Base-by-base conservation (phyloP, 2,797 vertebrate genomes). In the Mus minutoides region DNA sequence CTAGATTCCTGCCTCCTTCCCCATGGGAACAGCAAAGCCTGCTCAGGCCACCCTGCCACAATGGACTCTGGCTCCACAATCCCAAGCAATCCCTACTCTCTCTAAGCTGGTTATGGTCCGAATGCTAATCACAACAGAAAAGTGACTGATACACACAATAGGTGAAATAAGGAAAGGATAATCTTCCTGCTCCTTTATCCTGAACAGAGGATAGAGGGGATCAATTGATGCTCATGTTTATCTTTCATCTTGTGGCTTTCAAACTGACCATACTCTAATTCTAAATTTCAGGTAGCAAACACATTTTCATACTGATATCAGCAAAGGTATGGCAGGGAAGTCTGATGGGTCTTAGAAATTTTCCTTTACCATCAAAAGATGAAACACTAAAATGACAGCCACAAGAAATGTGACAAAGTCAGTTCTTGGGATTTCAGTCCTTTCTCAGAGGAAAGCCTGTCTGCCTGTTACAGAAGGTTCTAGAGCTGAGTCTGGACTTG, bases 311-410 rank as follows among this genome's bases (percentile, higher is more conserved):
- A 86, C 60, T 0, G 0, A 31, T n/a, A 76, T 96, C 96, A 95
- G 54, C 87, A 94, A 85, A 92, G 10, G 40, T 60, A 37, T 21
- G 49, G 0, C 19, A 93, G 14, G 90, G 24, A 82, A 75, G 76
- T 96, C 73, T 22, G 73, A 87, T 10, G 22, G 0, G n/a, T 69
- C 14, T 79, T 79, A n/a, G 2, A 19, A 43, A 69, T 96, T 80
- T 29, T 56, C 4, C 6, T 69, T 95, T 93, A 40, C 88, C 96
- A 92, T 26, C 26, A 69, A 96, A 56, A 92, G 91, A 96, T 71
- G 97, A 97, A 94, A 75, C 62, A 43, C 62, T 92, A 62, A 82
- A 87, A 86, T 85, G 79, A 56, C 22, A 80, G 56, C 3, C 3
- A 96, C 14, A 29, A 86, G 52, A 34, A 52, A 94, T 37, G 21